Base-by-base conservation (phyloP, 2,797 vertebrate species). In the Phoebastria nigripes region DNA sequence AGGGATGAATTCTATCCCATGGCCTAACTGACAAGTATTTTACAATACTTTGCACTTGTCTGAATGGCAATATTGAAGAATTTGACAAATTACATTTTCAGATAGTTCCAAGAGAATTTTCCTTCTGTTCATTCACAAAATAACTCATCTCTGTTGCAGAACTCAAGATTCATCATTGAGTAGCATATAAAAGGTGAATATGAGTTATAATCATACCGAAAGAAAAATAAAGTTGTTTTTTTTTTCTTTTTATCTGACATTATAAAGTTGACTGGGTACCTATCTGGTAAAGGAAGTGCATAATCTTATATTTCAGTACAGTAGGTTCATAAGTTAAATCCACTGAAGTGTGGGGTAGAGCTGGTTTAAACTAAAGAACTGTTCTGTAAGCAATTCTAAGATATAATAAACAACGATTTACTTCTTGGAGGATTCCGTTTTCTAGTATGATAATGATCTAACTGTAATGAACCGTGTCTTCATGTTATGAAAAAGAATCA, bases 381-480 rank as follows among this genome's bases (percentile, higher is more conserved):
- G 83, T 90, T 96, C 87, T 14, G 1, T 87, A 86, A 94, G 88
- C 63, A 93, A 83, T 71, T 81, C 56, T n/a, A 58, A 93, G 82
- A 20, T 29, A 15, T 76, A 84, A 96, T 92, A 96, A 97, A 92
- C 54, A 69, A 65, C 4, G 22, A 80, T 96, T 97, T 93, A 41
- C 82, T 94, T 97, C 63, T 85, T 74, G 65, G 76, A 95, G 74
- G 44, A 67, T 96, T 44, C 58, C 47, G 13, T 89, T 96, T 96
- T 96, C 44, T 59, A 33, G 85, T 72, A 52, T 55, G 63, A 73
- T 96, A 97, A 97, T 96, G 89, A 95, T 83, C 77, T 92, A 18
- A 73, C 76, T 95, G 85, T 95, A 97, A 96, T 95, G 94, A 97
- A 85, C 90, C 63, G 6, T 95, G 71, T 33, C 77, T 79, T 89